Evolutionary conservation across 2,113 vertebrate genomes (phyloP).

Genomic region (Sphyrna mokarran): DNA sequence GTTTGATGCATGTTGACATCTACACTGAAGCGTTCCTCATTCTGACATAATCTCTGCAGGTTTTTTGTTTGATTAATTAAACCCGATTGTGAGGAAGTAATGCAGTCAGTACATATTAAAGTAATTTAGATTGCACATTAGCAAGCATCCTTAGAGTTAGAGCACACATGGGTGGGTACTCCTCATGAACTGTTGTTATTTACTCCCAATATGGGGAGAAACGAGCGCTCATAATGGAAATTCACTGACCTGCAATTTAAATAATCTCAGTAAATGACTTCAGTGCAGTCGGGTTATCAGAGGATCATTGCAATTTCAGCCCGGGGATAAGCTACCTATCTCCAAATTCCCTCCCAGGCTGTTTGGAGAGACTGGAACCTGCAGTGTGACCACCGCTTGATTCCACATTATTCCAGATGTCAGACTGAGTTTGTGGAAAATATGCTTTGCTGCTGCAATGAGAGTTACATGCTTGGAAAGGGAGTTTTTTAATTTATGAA

Average conservation of each 20-base stretch:
- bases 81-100: neutral
- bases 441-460: too few species aligned
- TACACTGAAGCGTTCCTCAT: neutral
- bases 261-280: neutral
- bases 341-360: neutral
- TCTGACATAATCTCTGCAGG: constrained; percentile 16
- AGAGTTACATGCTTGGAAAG: too few species aligned
- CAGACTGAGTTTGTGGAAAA: too few species aligned
- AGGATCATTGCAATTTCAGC: neutral
- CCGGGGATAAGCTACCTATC: neutral
- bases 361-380: neutral
- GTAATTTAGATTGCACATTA: constrained; percentile 3
- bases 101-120: constrained; percentile 25
- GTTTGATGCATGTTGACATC: constrained; percentile 5
- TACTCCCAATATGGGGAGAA: neutral
- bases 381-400: neutral
- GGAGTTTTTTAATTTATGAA: too few species aligned
- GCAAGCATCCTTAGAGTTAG: neutral
- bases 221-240: neutral
- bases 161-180: neutral
- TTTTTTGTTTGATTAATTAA: constrained; percentile 25
- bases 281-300: neutral
- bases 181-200: neutral
- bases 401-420: too few species aligned
- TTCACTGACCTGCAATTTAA: neutral